Base-by-base conservation (phyloP, 2,888 invertebrate species). In the Oxystoma pomonae region DNA sequence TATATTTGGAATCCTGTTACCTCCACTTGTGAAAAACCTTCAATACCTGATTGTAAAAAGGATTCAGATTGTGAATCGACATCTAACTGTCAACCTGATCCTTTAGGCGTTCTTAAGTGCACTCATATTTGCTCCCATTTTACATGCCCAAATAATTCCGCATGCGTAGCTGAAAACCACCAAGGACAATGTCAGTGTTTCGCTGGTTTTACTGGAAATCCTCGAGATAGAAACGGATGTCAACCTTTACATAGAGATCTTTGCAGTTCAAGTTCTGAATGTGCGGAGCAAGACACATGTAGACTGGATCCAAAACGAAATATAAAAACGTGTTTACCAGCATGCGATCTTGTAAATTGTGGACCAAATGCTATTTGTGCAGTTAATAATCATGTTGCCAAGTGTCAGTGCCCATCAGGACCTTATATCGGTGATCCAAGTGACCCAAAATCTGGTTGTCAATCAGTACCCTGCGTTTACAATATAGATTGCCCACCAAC, bases 191-290 rank as follows among this genome's bases (percentile, higher is more conserved):
- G 96, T 76, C 90, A 92, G 74, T 97, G 96, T 76, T 81, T 91
- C 17, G 81, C 86, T 51, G 94, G 94, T 1, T 96, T 87, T 78
- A 86, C 88, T 12, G 96, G 96, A 50, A 96, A 96, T 82, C 92
- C 95, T 17, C 93, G 93, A 73, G 92, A 94, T 75, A 86, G 96
- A 20, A 89, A 89, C 69, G 96, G 96, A n/a, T 96, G 96, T 74
- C 84, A 87, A 70, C 85, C 86, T 16, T 78, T 89, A 1, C 83
- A 87, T 16, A 89, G 87, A 76, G 89, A 94, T 73, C 86, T 90
- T 76, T 96, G 96, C 73, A 82, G 83, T 16, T 87, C 88, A 53
- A 91, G 94, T 78, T 89, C 87, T 35, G 91, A 94, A 77, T 96
- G 95, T 73, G 81, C 89, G 22, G 94, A 94, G 81, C 90, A 88